Conservation (phyloP, 2,113 vertebrate genomes). For the Strix aluco region DNA sequence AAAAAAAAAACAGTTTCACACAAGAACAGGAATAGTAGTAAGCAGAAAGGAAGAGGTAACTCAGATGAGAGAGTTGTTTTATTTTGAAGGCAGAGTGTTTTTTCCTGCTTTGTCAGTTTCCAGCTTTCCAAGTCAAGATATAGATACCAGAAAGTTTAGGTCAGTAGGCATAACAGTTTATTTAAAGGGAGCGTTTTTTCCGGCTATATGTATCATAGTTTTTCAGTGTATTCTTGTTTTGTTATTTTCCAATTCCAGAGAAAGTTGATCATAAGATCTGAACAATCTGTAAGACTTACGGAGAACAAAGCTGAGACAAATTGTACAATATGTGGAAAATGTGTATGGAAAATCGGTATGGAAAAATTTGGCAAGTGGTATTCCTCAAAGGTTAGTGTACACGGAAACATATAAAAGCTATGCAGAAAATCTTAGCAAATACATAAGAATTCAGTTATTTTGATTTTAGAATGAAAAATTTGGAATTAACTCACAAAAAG, state of each 20-base stretch:
- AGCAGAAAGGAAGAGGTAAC: neutral
- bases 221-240: neutral
- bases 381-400: neutral
- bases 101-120: neutral
- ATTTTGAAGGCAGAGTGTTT: neutral
- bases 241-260: neutral
- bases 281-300: neutral
- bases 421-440: slow-evolving; percentile 29
- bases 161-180: neutral
- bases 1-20: neutral
- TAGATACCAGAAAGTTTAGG: neutral
- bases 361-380: slow-evolving; percentile 19
- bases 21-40: neutral
- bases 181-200: neutral
- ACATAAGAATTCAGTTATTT: slow-evolving; percentile 13
- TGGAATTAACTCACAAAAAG: neutral
- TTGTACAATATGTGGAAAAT: slow-evolving; percentile 25
- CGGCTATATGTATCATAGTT: neutral
- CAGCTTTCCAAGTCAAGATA: neutral
- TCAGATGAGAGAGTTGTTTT: neutral
- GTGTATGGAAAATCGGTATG: slow-evolving; percentile 11
- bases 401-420: neutral
- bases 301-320: neutral
- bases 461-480: slow-evolving; percentile 30
- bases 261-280: neutral